Evolutionary conservation across 2,888 invertebrate genomes (phyloP).

Genomic region (Watsonalla cultraria): DNA sequence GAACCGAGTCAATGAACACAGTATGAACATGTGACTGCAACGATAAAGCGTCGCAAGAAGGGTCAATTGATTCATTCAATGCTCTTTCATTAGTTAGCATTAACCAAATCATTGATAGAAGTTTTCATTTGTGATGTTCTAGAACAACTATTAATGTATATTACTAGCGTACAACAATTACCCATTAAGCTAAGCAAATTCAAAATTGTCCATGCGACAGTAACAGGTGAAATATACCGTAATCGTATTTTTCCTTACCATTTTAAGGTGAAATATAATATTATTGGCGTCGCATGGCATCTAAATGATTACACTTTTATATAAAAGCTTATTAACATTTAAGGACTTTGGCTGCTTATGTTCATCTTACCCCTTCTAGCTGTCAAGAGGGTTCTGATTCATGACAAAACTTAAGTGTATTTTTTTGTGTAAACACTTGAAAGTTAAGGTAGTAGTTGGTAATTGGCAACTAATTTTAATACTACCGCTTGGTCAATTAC

Average conservation of each 20-base stretch:
- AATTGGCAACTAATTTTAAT: conserved; percentile 18
- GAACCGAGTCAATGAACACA: conserved; percentile 11
- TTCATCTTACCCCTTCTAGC: too few species aligned
- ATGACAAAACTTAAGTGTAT: too few species aligned
- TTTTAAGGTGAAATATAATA: too few species aligned
- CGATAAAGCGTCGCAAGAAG: conserved; percentile 10
- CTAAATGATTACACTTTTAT: neutral
- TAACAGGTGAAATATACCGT: too few species aligned
- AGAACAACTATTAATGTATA: too few species aligned
- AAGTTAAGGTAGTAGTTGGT: conserved; percentile 7
- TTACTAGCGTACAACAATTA: too few species aligned
- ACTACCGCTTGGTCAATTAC: conserved; percentile 24
- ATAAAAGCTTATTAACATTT: neutral
- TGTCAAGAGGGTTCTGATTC: too few species aligned
- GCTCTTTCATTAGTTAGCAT: conserved; percentile 11
- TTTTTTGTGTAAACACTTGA: neutral
- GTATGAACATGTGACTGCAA: conserved; percentile 8
- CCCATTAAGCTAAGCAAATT: too few species aligned
- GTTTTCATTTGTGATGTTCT: neutral
- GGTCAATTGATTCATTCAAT: conserved; percentile 15
- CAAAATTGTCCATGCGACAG: too few species aligned
- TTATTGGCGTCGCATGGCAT: too few species aligned
- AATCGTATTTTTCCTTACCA: too few species aligned
- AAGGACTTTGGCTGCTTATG: too few species aligned
- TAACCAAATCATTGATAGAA: neutral